A percentile compares a stretch with the other conserved stretches of the same genome.
These are phyloP conservation scores for Lasioglossum malachurum DNA, from an alignment of 2,888 invertebrate species.

Conservation along the genomic window DNA sequence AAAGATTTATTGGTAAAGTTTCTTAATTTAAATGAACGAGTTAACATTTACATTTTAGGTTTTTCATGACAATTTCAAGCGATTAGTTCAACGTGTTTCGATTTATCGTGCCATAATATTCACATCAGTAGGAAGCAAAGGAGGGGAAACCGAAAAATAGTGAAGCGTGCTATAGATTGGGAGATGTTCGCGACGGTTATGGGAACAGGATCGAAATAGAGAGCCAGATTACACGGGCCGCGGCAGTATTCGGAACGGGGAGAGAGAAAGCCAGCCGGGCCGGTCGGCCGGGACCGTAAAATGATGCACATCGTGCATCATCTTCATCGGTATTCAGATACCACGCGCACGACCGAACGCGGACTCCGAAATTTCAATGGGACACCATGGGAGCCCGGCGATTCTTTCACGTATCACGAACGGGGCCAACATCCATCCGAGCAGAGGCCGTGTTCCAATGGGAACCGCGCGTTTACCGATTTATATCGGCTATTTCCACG, in stretches of 20 bases:
- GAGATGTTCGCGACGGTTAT: background rate
- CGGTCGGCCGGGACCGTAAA: conserved; percentile 16
- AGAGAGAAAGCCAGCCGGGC: background rate
- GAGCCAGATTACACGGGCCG: background rate
- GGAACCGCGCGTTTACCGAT: conserved; percentile 42
- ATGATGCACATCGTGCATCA: conserved; percentile 65
- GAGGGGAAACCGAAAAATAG: background rate
- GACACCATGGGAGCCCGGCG: conserved; percentile 65
- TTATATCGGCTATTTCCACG: conserved; percentile 59
- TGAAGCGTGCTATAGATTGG: background rate
- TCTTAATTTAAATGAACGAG: too few relatives aligned
- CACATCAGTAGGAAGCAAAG: too few relatives aligned
- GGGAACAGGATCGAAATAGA: background rate
- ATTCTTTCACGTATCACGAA: conserved; percentile 82
- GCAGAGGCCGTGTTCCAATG: background rate
- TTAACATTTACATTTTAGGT: too few relatives aligned
- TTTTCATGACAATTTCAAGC: too few relatives aligned
- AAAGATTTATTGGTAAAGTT: too few relatives aligned
- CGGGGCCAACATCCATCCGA: conserved; percentile 80
- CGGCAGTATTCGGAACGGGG: background rate
- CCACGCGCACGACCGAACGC: conserved; percentile 56
- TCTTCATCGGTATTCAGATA: conserved; percentile 79
- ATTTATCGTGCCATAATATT: too few relatives aligned
- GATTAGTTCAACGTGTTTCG: too few relatives aligned
- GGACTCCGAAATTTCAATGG: conserved; percentile 81